Evolutionary conservation across 2,113 vertebrate genomes (phyloP).

Genomic region (Oenanthe melanoleuca): DNA sequence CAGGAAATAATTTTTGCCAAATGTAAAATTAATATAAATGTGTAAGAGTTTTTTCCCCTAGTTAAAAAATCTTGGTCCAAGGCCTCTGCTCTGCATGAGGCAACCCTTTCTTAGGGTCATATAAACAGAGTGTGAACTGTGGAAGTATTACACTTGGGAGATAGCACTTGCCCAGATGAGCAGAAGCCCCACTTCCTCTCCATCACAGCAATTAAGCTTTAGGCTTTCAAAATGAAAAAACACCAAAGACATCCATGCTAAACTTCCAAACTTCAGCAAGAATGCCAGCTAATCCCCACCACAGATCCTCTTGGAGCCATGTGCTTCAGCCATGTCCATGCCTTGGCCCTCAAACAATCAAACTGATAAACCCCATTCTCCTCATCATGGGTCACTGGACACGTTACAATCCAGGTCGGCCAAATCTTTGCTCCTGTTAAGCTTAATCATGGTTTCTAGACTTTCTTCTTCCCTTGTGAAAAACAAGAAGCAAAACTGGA

Average conservation of each 20-base stretch:
- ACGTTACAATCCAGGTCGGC: neutral
- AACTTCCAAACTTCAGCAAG: neutral
- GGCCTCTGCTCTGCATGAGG: neutral
- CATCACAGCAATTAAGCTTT: neutral
- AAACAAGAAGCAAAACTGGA: neutral
- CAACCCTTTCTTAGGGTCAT: neutral
- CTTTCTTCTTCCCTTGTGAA: neutral
- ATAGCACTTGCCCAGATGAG: neutral
- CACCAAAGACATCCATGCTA: neutral
- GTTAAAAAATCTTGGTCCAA: conserved; percentile 1
- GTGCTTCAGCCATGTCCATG: neutral
- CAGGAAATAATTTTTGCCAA: conserved; percentile 11
- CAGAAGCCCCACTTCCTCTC: neutral
- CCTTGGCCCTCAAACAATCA: neutral
- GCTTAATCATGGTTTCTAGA: neutral
- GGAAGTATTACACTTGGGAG: neutral
- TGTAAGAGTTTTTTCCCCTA: neutral
- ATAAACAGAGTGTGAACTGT: neutral
- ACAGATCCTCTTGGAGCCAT: neutral
- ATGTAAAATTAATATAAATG: conserved; percentile 18
- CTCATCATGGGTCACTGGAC: neutral
- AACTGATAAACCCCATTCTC: neutral
- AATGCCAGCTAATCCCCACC: neutral
- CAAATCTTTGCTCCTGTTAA: neutral
- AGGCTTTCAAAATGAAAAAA: conserved; percentile 12